Conservation (phyloP, 2,113 vertebrate species). For the Syngnathoides biaculeatus region DNA sequence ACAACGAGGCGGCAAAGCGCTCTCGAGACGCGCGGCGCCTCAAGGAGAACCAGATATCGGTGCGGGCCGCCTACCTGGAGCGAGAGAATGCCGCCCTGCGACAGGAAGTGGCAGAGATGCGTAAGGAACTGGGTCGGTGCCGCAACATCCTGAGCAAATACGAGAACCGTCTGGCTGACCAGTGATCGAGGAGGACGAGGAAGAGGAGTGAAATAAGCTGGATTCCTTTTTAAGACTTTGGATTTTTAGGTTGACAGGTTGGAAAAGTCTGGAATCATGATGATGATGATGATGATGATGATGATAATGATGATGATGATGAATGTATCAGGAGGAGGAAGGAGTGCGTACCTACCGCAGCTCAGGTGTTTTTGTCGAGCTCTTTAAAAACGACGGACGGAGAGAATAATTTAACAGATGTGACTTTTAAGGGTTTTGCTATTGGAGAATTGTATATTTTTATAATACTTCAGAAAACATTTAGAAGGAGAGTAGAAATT, state of each 20-base stretch:
- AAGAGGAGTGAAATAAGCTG: slow-evolving; percentile 39
- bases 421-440: slow-evolving; percentile 76
- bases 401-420: slow-evolving; percentile 68
- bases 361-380: slow-evolving; percentile 70
- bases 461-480: slow-evolving; percentile 67
- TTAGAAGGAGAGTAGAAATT: slow-evolving; percentile 66
- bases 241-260: slow-evolving; percentile 20
- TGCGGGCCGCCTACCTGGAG: slow-evolving; percentile 89
- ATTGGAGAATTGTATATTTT: slow-evolving; percentile 80
- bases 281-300: slow-evolving; percentile 34
- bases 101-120: slow-evolving; percentile 86
- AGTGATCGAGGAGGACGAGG: slow-evolving; percentile 53
- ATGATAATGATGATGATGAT: slow-evolving; percentile 55
- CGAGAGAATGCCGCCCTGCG: slow-evolving; percentile 85
- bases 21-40: slow-evolving; percentile 87
- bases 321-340: slow-evolving; percentile 61
- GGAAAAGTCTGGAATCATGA: slow-evolving; percentile 46
- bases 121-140: slow-evolving; percentile 87
- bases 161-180: slow-evolving; percentile 80
- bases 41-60: slow-evolving; percentile 92
- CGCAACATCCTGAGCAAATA: slow-evolving; percentile 86
- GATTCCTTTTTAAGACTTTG: slow-evolving; percentile 48
- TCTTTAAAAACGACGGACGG: slow-evolving; percentile 57
- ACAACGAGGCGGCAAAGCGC: slow-evolving; percentile 91
- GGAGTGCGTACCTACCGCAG: slow-evolving; percentile 52